phyloP scores from a whole-genome alignment of 2,113 vertebrate genomes.

The Nettapus auritus region DNA sequence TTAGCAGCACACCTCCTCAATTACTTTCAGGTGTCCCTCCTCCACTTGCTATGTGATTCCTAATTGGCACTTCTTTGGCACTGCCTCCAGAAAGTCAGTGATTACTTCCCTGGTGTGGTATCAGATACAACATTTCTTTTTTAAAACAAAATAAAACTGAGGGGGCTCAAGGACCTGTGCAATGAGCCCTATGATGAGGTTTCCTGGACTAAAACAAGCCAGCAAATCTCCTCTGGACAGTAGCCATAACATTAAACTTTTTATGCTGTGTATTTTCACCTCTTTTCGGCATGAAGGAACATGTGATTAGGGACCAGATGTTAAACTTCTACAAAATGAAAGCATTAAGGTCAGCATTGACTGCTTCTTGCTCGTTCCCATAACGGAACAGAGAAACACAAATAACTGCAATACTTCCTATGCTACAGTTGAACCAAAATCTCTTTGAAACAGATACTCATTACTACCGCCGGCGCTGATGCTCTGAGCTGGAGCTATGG shows the following conservation, averaged over 20 bases:
- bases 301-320: neutral
- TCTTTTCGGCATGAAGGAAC: neutral
- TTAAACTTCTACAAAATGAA: neutral
- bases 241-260: neutral
- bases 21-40: neutral
- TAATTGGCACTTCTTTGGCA: neutral
- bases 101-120: neutral
- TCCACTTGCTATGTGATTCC: neutral
- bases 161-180: rapidly evolving
- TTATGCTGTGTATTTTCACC: neutral
- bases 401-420: neutral
- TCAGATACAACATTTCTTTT: neutral
- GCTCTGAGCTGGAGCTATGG: neutral
- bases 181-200: neutral
- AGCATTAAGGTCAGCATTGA: neutral
- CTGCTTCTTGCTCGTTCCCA: neutral
- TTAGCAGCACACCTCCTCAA: neutral
- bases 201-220: neutral
- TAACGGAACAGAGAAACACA: neutral
- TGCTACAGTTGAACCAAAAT: neutral
- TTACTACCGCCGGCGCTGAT: neutral
- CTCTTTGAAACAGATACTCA: neutral
- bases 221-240: neutral
- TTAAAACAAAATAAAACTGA: neutral
- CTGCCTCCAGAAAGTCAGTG: rapidly evolving